Percentiles rank a stretch among this genome's conserved stretches.
Conservation (phyloP, 2,113 vertebrate species). For the Struthidea cinerea region DNA sequence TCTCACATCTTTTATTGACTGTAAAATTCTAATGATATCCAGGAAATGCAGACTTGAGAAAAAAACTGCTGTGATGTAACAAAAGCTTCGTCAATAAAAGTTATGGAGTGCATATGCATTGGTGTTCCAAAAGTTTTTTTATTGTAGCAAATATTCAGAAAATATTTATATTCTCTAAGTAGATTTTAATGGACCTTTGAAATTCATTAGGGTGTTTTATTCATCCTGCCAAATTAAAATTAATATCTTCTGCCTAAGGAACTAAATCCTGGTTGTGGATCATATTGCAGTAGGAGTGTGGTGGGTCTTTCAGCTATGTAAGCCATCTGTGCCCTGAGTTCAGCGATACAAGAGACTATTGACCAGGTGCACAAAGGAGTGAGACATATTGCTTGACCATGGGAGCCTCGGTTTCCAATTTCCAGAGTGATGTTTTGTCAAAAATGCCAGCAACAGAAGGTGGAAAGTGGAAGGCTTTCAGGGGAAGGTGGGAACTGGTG, state of each 20-base stretch:
- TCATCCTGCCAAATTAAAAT: conserved; percentile 14
- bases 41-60: conserved; percentile 10
- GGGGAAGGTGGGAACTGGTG: not conserved
- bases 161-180: not conserved
- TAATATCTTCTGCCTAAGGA: conserved; percentile 23
- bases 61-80: not conserved
- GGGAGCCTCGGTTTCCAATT: conserved; percentile 11
- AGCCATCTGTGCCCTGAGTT: conserved; percentile 18
- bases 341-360: not conserved
- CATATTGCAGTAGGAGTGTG: not conserved
- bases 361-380: conserved; percentile 29
- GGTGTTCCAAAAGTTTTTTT: not conserved
- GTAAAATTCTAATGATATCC: conserved; percentile 24
- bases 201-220: conserved; percentile 7
- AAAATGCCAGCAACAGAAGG: conserved; percentile 7
- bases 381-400: not conserved
- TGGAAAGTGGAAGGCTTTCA: not conserved
- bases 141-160: not conserved
- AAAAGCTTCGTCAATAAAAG: not conserved
- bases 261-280: conserved; percentile 10
- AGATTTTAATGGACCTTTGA: conserved; percentile 7
- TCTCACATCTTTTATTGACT: conserved; percentile 15
- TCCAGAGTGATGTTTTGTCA: not conserved
- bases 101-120: not conserved
- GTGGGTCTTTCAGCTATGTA: conserved; percentile 33